These are phyloP conservation scores for Lasioglossum pauxillum DNA, from an alignment of 2,888 invertebrate species.

Conservation along the genomic window DNA sequence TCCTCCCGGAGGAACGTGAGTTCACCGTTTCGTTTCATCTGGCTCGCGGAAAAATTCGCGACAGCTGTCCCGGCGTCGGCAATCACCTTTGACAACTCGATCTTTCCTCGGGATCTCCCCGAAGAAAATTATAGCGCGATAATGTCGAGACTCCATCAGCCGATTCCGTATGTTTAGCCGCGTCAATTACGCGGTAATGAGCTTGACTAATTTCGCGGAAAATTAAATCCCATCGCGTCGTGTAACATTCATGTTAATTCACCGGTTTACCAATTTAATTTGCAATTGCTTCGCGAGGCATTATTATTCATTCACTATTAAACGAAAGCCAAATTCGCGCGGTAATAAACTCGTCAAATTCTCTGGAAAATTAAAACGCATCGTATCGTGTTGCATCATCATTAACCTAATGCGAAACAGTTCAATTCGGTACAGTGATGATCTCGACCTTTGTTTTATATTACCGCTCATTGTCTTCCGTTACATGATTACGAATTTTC, in stretches of 20 bases:
- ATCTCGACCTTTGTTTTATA: not conserved
- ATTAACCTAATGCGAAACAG: not conserved
- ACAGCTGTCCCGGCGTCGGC: not conserved
- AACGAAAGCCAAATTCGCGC: not conserved
- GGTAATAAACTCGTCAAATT: not conserved
- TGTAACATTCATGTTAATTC: not conserved
- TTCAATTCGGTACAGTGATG: not conserved
- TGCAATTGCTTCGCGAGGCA: not conserved
- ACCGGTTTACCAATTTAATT: not conserved
- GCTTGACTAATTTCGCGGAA: not conserved
- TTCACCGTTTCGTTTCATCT: constrained; percentile 6
- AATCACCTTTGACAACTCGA: not conserved
- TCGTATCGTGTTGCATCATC: not conserved
- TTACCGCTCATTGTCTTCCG: not conserved
- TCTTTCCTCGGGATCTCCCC: not conserved
- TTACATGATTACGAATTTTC: not conserved
- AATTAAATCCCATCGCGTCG: not conserved
- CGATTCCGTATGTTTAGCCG: not conserved
- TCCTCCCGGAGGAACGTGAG: not conserved
- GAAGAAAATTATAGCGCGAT: not conserved
- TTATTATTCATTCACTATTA: not conserved
- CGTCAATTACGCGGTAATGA: not conserved
- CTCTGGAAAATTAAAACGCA: not conserved
- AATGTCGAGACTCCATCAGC: not conserved
- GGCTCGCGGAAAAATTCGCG: not conserved